phyloP scores from a whole-genome alignment of 2,888 invertebrate genomes.

The Lycocerus yunnanus region DNA sequence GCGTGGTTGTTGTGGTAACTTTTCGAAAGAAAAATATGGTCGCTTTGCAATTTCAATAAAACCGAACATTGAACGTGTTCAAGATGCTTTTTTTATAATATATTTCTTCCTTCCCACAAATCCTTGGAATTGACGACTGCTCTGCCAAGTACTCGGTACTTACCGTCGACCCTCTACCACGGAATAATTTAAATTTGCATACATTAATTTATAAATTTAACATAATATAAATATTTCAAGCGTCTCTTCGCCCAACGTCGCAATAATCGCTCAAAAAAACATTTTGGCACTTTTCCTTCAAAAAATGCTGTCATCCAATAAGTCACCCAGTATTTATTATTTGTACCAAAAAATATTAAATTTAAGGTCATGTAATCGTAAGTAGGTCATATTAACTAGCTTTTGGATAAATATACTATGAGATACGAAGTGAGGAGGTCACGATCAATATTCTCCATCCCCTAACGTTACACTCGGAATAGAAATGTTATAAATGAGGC shows the following conservation, averaged over 20 bases:
- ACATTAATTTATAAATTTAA: not conserved
- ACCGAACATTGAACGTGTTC: no score
- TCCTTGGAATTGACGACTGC: not conserved
- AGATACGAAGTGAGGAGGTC: conserved; percentile 13
- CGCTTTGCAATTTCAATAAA: not conserved
- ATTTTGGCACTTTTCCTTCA: no score
- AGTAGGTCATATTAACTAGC: conserved; percentile 24
- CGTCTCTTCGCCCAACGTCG: not conserved
- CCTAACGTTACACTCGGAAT: conserved; percentile 4
- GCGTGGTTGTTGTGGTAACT: not conserved
- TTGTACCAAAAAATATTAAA: not conserved
- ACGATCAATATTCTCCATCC: conserved; percentile 22
- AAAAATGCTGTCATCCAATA: no score
- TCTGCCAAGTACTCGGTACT: not conserved
- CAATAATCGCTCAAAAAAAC: not conserved
- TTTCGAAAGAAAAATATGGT: not conserved
- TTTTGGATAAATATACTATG: conserved; percentile 27
- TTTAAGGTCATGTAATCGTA: conserved; percentile 26
- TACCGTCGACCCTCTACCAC: not conserved
- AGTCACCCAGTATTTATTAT: not conserved
- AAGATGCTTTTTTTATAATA: no score
- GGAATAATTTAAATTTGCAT: not conserved
- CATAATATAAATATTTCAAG: not conserved
- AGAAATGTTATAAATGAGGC: conserved; percentile 10
- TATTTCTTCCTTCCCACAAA: not conserved